phyloP scores from a whole-genome alignment of 1,140 invertebrate genomes.

The Protaetia brevitarsis region DNA sequence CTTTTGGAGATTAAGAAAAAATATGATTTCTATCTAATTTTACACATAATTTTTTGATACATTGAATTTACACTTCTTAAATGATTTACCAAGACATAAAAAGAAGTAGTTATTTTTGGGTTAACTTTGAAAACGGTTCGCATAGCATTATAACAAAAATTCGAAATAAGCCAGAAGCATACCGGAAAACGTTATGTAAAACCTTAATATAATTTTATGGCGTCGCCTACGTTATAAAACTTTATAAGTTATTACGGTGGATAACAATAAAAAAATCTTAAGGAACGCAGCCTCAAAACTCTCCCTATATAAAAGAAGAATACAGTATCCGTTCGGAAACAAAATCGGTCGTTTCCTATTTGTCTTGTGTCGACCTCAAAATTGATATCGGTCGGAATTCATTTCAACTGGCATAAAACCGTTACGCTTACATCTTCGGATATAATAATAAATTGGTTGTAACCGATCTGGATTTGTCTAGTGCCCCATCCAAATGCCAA shows the following conservation, averaged over 20 bases:
- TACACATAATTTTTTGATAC: no score
- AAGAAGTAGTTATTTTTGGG: no score
- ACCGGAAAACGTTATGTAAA: not conserved
- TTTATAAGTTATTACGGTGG: slow-evolving; percentile 10
- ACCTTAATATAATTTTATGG: slow-evolving; percentile 14
- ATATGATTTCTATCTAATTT: no score
- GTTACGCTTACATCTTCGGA: not conserved
- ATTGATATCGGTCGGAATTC: slow-evolving; percentile 14
- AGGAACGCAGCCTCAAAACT: not conserved
- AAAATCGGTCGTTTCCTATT: not conserved
- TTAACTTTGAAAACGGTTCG: no score
- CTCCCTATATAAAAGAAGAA: not conserved
- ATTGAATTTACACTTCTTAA: no score
- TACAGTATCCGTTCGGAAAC: not conserved
- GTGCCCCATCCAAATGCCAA: no score
- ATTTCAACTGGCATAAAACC: slow-evolving; percentile 13
- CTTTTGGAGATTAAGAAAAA: no score
- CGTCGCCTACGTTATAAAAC: not conserved
- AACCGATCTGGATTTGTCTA: slow-evolving; percentile 1
- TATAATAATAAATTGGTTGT: slow-evolving; percentile 14
- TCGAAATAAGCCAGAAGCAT: no score
- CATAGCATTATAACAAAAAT: no score
- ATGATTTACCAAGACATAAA: no score
- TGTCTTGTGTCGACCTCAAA: not conserved
- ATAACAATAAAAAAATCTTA: slow-evolving; percentile 11